phyloP scores from a whole-genome alignment of 2,888 invertebrate species.

The Eugnorisma glareosa region DNA sequence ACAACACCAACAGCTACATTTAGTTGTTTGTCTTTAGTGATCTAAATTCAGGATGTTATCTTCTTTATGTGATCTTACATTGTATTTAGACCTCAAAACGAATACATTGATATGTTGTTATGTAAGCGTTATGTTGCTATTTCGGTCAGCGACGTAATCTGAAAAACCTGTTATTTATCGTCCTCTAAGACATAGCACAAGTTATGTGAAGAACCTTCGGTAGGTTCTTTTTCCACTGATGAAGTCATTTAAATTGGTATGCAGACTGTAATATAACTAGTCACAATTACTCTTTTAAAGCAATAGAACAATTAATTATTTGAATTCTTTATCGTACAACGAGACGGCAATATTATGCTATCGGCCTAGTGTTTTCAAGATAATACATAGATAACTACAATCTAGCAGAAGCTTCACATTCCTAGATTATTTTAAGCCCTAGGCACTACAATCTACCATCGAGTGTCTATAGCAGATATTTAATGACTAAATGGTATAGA shows the following conservation, averaged over 20 bases:
- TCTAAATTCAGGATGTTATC: constrained; percentile 13
- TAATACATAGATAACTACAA: constrained; percentile 29
- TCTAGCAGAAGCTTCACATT: constrained; percentile 36
- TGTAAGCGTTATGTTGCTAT: constrained; percentile 1
- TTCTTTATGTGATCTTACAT: background rate
- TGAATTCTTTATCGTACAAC: constrained; percentile 24
- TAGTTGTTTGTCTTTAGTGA: background rate
- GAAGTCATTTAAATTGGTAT: background rate
- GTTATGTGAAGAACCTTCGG: too few relatives aligned
- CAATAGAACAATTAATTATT: constrained; percentile 5
- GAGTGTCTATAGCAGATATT: background rate
- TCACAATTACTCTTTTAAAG: background rate
- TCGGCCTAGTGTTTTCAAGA: constrained; percentile 46
- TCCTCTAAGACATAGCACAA: background rate
- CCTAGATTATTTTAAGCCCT: constrained; percentile 36
- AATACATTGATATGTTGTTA: background rate
- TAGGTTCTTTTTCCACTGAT: too few relatives aligned
- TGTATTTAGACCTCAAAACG: constrained; percentile 2
- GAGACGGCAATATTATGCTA: constrained; percentile 25
- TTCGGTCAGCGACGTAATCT: background rate
- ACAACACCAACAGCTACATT: background rate
- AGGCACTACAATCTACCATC: background rate
- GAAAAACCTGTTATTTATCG: background rate
- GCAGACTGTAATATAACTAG: constrained; percentile 3
- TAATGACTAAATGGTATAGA: background rate